Evolutionary conservation across 2,797 vertebrate species (phyloP), one percentile per base, ranked within the genome.

Genomic region (Botia almorhae): DNA sequence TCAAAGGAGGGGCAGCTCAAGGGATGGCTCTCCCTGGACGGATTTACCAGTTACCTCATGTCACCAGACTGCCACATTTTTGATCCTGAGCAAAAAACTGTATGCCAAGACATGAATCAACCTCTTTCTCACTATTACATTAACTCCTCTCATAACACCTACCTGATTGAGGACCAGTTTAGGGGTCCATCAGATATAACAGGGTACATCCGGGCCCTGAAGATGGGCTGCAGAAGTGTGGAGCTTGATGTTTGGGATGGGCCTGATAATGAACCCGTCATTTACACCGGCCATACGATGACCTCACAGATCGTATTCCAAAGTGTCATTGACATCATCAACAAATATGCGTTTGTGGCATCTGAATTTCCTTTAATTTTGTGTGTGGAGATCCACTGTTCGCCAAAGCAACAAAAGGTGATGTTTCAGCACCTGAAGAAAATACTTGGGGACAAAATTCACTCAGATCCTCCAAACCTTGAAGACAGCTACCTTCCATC

Each of bases 191-290:
- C 98, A 19, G 97, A 99, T 86, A 98, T 99, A 86, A 97, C 96
- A 0, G 98, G 98, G 5, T 99, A 99, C 83, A 98, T 99, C 80
- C 96, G 98, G 0, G 98, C 98, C 69, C 95, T 99, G 0, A 99
- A 98, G 91, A 98, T 99, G 97, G 97, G 97, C 8, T 99, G 97
- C 84, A 94, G 98, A 80, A 97, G 97, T 19, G 96, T 99, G 8
- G 98, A 99, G 68, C 86, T 99, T 61, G 98, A 99, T n/a, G 97
- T 98, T 0, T 99, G 98, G 98, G 97, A 99, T 0, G 98, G 98
- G 36, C 94, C 96, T 0, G 97, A 99, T 84, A 97, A 97, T 0
- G 97, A 99, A 73, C 98, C 98, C 0, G 95, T 99, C 6, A 97
- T 99, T 89, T 99, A 98, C 90, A 98, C 97, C 0, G 98, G 98